Conservation (phyloP, 2,113 vertebrate genomes). For the Turdus rufiventris region DNA sequence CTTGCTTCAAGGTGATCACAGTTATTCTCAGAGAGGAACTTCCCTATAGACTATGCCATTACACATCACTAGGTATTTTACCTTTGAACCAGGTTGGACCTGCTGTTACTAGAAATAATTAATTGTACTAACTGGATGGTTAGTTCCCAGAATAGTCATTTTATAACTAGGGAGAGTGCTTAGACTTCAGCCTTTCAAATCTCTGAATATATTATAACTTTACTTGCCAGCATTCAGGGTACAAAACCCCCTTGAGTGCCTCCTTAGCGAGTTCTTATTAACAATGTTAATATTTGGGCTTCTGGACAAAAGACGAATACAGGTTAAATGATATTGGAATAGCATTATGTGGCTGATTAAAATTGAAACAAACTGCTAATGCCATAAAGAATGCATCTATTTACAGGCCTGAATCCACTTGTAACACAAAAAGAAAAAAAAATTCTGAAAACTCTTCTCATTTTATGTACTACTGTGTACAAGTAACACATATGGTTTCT, state of each 20-base stretch:
- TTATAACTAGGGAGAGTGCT: not conserved
- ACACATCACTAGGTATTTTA: not conserved
- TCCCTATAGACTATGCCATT: not conserved
- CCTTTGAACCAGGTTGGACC: constrained; percentile 2
- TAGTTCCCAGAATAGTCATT: not conserved
- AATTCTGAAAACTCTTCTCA: not conserved
- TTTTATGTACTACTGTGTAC: not conserved
- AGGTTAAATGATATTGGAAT: constrained; percentile 12
- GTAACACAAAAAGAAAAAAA: not conserved
- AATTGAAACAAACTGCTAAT: constrained; percentile 7
- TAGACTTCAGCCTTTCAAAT: not conserved
- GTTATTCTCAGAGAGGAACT: not conserved
- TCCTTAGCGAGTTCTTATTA: not conserved
- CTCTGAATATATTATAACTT: not conserved
- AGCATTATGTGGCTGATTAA: constrained; percentile 7
- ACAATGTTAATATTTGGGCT: not conserved
- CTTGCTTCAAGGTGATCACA: not conserved
- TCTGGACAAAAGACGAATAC: not conserved
- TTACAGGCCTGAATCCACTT: not conserved
- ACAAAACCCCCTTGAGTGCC: not conserved
- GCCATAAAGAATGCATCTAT: not conserved
- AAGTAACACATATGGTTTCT: not conserved
- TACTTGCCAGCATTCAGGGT: not conserved
- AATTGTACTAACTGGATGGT: not conserved
- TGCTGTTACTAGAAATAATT: not conserved